Evolutionary conservation across 2,797 vertebrate species (phyloP).

Genomic region (Morelia viridis): DNA sequence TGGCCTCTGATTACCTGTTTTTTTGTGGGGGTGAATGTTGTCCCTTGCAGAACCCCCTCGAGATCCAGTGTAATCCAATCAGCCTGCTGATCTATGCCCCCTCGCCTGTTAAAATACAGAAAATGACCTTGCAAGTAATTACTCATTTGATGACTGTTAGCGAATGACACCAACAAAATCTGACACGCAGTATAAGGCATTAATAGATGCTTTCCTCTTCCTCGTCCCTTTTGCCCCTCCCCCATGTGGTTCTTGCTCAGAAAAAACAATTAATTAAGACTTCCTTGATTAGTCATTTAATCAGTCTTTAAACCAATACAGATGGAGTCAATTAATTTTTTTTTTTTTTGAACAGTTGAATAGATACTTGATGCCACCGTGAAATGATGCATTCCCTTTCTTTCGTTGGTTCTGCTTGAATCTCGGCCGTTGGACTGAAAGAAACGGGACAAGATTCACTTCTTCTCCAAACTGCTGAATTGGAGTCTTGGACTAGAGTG

Average conservation of each 20-base stretch:
- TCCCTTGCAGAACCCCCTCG: conserved; percentile 33
- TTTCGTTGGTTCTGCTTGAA: not conserved
- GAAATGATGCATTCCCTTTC: conserved; percentile 42
- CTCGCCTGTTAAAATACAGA: conserved; percentile 35
- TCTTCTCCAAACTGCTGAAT: not conserved
- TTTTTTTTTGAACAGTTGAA: conserved; percentile 68
- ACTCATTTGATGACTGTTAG: conserved; percentile 62
- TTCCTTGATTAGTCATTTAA: conserved; percentile 77
- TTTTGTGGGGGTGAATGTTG: conserved; percentile 47
- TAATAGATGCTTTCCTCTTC: conserved; percentile 65
- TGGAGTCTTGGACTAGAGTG: not conserved
- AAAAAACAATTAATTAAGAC: conserved; percentile 77
- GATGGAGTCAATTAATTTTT: conserved; percentile 72
- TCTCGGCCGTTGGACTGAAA: not conserved
- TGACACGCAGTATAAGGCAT: conserved; percentile 57
- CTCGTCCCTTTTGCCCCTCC: conserved; percentile 10
- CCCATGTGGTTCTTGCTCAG: conserved; percentile 56
- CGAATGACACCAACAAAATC: conserved; percentile 59
- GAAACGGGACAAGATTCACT: not conserved
- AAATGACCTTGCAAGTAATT: conserved; percentile 65
- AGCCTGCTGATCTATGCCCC: conserved; percentile 44
- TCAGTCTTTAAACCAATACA: conserved; percentile 77
- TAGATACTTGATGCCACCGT: conserved; percentile 65
- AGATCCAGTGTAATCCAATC: conserved; percentile 53
- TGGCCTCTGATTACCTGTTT: conserved; percentile 51